phyloP scores from a whole-genome alignment of 2,113 vertebrate species.

The Brachyhypopomus gauderio region DNA sequence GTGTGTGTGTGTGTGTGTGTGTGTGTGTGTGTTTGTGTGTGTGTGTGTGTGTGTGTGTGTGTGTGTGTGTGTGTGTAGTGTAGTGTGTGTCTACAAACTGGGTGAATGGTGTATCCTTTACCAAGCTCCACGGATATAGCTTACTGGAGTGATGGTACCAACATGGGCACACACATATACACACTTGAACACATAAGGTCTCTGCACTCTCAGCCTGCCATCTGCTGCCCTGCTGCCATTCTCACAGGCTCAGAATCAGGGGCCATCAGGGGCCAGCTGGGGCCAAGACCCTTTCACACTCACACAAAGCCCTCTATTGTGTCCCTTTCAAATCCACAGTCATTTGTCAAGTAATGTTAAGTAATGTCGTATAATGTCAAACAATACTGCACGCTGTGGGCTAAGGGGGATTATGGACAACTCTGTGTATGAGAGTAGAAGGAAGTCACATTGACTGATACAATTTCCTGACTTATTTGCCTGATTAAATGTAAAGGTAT shows the following conservation, averaged over 20 bases:
- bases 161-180: too few species aligned
- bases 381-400: constrained; percentile 58
- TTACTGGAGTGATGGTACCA: too few species aligned
- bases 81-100: too few species aligned
- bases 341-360: constrained; percentile 67
- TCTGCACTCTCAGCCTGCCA: neutral
- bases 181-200: too few species aligned
- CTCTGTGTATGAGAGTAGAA: neutral
- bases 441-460: constrained; percentile 23
- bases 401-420: constrained; percentile 37
- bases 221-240: constrained; percentile 23
- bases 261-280: constrained; percentile 30
- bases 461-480: constrained; percentile 10
- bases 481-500: too few species aligned
- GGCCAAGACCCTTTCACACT: constrained; percentile 52
- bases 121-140: too few species aligned
- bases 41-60: too few species aligned
- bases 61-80: too few species aligned
- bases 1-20: neutral
- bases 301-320: constrained; percentile 67
- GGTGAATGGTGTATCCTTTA: too few species aligned
- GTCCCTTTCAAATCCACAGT: constrained; percentile 62
- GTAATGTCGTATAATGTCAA: constrained; percentile 67
- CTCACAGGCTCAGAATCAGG: neutral
- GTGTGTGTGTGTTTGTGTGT: neutral